phyloP scores from a whole-genome alignment of 1,140 invertebrate species.

The Drosophila busckii region DNA sequence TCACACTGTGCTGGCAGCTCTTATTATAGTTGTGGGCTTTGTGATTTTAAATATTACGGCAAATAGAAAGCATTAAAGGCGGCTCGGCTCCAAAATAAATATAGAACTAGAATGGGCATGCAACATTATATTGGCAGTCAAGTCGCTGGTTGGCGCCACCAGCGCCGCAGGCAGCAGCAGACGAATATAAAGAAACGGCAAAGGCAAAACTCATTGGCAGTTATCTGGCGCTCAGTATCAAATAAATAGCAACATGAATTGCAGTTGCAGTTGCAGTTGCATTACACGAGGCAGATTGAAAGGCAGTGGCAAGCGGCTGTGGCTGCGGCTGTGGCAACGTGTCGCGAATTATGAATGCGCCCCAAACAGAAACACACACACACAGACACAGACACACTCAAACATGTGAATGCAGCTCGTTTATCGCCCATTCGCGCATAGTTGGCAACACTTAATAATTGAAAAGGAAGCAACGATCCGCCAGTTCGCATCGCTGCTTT shows the following conservation, averaged over 20 bases:
- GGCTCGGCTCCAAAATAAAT: no score
- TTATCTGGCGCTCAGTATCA: constrained; percentile 55
- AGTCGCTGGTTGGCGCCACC: no score
- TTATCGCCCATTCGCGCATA: constrained; percentile 69
- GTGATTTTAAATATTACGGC: no score
- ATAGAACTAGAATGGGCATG: no score
- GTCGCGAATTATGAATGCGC: constrained; percentile 61
- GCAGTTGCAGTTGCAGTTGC: constrained; percentile 62
- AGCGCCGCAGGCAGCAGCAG: constrained; percentile 9
- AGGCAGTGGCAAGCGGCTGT: constrained; percentile 5
- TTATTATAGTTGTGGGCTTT: no score
- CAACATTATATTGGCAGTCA: no score
- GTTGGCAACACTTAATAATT: constrained; percentile 70
- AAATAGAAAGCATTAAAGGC: no score
- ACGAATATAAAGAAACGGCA: not conserved
- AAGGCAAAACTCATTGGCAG: constrained; percentile 28
- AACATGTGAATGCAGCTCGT: constrained; percentile 42
- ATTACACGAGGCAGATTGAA: constrained; percentile 64
- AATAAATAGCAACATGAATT: constrained; percentile 62
- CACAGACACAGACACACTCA: constrained; percentile 20
- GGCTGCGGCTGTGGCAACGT: constrained; percentile 28
- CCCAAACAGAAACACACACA: constrained; percentile 6
- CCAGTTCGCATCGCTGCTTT: constrained; percentile 40
- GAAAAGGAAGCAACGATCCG: constrained; percentile 69
- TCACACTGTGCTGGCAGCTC: no score